Base-by-base conservation (phyloP, 1,140 invertebrate genomes). In the Leptopilina clavipes region DNA sequence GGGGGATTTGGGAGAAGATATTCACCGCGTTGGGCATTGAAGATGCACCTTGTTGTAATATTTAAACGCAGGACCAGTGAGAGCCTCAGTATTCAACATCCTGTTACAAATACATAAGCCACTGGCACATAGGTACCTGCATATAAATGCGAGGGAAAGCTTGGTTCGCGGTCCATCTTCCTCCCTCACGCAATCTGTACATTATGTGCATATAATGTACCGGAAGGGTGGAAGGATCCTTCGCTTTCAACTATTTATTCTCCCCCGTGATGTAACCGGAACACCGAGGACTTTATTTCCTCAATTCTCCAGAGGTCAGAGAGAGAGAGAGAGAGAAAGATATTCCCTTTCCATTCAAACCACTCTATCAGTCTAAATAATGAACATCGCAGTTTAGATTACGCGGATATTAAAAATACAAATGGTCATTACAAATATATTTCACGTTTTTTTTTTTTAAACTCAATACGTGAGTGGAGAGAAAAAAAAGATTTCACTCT, bases 231-330 rank as follows among this genome's bases (percentile, higher is more conserved):
- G 70, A 71, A 44, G 18, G 40, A 44, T 71, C 71, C 40, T 72
- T 72, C 40, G n/a, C 45, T 48, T 72, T 72, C 22, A 72, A 72
- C 71, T 72, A 72, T 72, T 72, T 72, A 72, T 72, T 31, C 71
- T 43, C 45, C 71, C n/a, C 71, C 44, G 14, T 72, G 43, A 72
- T 72, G 71, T 19, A 72, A 72, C 19, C 71, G 44, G 71, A 72
- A 45, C 45, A 72, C 19, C 44, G 71, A 19, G 31, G 71, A 72
- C 71, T 72, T 72, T 72, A 72, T 72, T 72, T 48, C 18, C 19
- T 25, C 19, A n/a, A 72, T 65, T 48, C 71, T 40, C 71, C 40
- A 10, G 43, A 31, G 71, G 71, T 37, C 48, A 31, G 14, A n/a
- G 14, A n/a, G 25, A 31, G 25, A 31, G 25, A 31, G 25, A 31